phyloP scores from a whole-genome alignment of 2,113 vertebrate species.

The Charina bottae region DNA sequence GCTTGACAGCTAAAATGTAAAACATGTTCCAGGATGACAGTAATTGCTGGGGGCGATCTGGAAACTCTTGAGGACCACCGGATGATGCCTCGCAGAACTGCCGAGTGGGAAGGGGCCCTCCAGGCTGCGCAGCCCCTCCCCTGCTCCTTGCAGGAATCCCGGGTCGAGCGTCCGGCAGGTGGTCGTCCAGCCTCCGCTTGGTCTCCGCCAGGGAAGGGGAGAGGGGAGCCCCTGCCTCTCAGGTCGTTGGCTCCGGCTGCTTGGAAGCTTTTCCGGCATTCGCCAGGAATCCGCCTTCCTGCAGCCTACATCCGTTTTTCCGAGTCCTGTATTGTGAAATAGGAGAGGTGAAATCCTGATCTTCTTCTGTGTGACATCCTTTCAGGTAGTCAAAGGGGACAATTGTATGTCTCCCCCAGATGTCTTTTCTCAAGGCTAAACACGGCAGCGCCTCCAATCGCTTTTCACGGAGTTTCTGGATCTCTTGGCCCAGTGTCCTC shows the following conservation, averaged over 20 bases:
- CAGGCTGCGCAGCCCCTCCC: not conserved
- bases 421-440: not conserved
- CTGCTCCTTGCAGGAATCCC: not conserved
- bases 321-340: not conserved
- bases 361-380: not conserved
- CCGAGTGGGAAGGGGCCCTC: not conserved
- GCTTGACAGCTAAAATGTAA: conserved; percentile 62
- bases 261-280: not conserved
- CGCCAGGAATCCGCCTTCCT: not conserved
- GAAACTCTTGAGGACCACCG: not conserved
- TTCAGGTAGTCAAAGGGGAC: not conserved
- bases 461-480: not conserved
- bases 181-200: not conserved
- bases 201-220: not conserved
- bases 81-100: not conserved
- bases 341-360: not conserved
- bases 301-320: not conserved
- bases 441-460: no score
- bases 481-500: not conserved
- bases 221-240: not conserved
- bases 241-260: not conserved
- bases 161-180: not conserved
- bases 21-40: conserved; percentile 58
- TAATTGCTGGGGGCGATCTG: conserved; percentile 2
- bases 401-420: no score